Evolutionary conservation across 35 echinoderm and acorn worm genomes (phyloP).

Genomic region (Ophioderma brevispina): DNA sequence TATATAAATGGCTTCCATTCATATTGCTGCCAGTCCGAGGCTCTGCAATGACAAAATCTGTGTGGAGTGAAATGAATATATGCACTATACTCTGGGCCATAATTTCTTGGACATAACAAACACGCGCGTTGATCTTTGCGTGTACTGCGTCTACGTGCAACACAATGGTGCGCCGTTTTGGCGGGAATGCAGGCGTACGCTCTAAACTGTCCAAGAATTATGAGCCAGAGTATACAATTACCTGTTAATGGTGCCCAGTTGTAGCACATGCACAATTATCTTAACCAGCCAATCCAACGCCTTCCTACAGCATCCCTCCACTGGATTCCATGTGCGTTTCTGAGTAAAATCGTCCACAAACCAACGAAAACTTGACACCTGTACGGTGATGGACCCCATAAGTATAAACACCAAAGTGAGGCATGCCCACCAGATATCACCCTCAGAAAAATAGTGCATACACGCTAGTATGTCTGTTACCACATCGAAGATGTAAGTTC

Average conservation of each 20-base stretch:
- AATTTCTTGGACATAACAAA: no score
- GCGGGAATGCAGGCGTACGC: no score
- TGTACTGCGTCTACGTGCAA: no score
- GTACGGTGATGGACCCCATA: conserved; percentile 48
- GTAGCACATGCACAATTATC: conserved; percentile 60
- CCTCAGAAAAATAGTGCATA: conserved; percentile 22
- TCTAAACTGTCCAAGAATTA: no score
- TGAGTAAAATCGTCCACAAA: conserved; percentile 43
- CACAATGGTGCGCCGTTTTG: no score
- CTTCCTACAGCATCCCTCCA: neutral
- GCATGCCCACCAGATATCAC: conserved; percentile 46
- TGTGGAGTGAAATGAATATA: no score
- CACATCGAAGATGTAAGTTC: conserved; percentile 65
- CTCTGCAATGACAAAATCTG: no score
- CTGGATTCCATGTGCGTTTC: neutral
- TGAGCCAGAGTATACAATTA: conserved; percentile 11
- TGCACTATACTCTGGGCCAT: no score
- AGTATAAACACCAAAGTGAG: conserved; percentile 65
- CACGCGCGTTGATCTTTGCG: no score
- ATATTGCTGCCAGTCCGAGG: no score
- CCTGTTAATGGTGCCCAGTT: conserved; percentile 69
- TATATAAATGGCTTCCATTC: no score
- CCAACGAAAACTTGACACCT: conserved; percentile 64
- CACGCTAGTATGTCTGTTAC: conserved; percentile 59
- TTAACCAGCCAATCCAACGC: conserved; percentile 43